phyloP scores from a whole-genome alignment of 1,140 invertebrate genomes.

The Tribolium madens region DNA sequence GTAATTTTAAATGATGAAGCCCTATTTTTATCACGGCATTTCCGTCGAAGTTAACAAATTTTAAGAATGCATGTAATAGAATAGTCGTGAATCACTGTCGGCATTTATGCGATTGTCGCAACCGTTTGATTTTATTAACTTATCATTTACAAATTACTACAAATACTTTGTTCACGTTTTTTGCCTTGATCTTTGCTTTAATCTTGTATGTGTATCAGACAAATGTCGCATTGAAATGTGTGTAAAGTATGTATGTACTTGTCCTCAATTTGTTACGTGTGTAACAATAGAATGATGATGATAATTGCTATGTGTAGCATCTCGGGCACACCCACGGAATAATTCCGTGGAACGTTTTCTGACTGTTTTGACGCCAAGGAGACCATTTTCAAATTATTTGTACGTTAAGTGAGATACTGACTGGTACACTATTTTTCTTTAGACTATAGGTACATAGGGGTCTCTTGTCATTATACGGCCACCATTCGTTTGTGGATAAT shows the following conservation, averaged over 20 bases:
- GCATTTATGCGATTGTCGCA: conserved; percentile 8
- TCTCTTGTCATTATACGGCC: too few species aligned
- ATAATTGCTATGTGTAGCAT: neutral
- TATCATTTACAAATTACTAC: conserved; percentile 27
- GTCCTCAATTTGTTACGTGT: conserved; percentile 15
- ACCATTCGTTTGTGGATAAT: too few species aligned
- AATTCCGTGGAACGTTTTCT: neutral
- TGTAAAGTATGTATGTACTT: conserved; percentile 4
- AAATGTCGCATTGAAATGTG: conserved; percentile 25
- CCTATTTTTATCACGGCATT: neutral
- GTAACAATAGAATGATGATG: conserved; percentile 7
- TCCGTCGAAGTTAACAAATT: neutral
- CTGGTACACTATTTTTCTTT: too few species aligned
- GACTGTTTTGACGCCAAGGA: too few species aligned
- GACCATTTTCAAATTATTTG: too few species aligned
- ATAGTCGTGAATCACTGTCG: conserved; percentile 12
- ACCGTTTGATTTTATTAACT: conserved; percentile 28
- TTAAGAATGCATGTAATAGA: neutral
- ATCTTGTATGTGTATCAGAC: conserved; percentile 6
- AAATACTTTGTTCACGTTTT: conserved; percentile 35
- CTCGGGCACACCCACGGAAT: neutral
- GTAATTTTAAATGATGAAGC: neutral
- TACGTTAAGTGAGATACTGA: too few species aligned
- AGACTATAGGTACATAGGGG: too few species aligned
- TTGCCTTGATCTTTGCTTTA: conserved; percentile 30